Evolutionary conservation across 2,797 vertebrate genomes (phyloP), one percentile per base, ranked within the genome.

Genomic region (Phoebastria nigripes): DNA sequence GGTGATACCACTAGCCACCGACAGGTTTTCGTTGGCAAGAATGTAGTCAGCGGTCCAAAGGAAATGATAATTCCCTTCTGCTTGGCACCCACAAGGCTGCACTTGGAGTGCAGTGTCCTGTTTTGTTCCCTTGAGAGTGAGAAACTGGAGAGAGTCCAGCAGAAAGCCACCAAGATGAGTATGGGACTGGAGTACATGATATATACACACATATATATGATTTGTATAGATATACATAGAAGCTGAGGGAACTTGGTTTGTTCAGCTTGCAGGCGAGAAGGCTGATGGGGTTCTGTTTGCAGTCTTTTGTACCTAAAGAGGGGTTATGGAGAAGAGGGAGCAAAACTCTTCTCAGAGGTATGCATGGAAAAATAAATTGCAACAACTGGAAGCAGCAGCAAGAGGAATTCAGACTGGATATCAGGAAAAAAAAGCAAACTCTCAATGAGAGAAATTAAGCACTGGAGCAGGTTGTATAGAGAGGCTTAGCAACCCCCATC

Each of bases 211-310:
- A 4, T 4, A 29, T 8, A 11, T 26, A 18, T 25, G 18, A 31
- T 52, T 74, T 41, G 37, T 28, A 33, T 31, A 52, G 39, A 15
- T 17, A 37, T 0, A 4, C 4, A 3, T 0, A 46, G 37, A 80
- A 65, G 15, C 42, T 22, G 17, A 67, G 37, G 56, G 15, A 51
- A 9, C 31, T 69, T 31, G 13, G 20, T 66, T 59, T 39, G 14
- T 59, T 63, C 2, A 4, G 6, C 20, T 56, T 67, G 17, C 37
- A 61, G 14, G 6, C 0, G 1, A 61, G 42, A 69, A 63, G 33
- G 5, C 14, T 71, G 51, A 35, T 16, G n/a, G 42, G 16, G 18
- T 35, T 77, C 51, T 70, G 1, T 51, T 51, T 62, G 31, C 28
- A 73, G 31, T 33, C 37, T 56, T 82, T 72, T 74, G 33, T 79